phyloP scores from a whole-genome alignment of 2,797 vertebrate species.

The Florisuga fusca region DNA sequence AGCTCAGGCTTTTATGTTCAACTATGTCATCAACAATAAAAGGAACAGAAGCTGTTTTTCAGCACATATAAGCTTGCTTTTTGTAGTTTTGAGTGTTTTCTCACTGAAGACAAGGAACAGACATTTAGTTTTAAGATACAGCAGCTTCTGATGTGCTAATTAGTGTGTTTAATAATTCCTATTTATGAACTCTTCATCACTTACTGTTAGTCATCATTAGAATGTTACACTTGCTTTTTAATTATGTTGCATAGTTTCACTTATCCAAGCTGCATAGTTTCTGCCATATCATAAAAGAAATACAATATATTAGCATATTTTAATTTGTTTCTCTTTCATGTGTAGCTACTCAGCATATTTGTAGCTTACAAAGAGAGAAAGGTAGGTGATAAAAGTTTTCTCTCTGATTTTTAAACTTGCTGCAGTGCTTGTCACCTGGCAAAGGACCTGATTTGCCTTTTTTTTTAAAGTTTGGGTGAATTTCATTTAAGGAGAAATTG shows the following conservation, averaged over 20 bases:
- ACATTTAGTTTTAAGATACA: background rate
- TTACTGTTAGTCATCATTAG: slow-evolving; percentile 12
- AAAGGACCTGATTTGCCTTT: background rate
- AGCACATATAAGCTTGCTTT: background rate
- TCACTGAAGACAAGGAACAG: background rate
- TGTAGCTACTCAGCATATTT: background rate
- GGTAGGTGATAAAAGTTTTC: background rate
- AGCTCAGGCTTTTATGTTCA: background rate
- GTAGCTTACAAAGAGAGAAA: background rate
- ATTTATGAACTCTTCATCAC: slow-evolving; percentile 18
- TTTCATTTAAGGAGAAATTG: background rate
- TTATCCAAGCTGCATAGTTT: background rate
- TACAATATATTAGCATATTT: slow-evolving; percentile 27
- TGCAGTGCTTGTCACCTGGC: background rate
- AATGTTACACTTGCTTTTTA: background rate
- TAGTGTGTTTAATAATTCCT: slow-evolving; percentile 14
- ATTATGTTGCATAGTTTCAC: slow-evolving; percentile 20
- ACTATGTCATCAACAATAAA: background rate
- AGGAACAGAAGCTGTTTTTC: background rate
- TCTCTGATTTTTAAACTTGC: slow-evolving; percentile 16
- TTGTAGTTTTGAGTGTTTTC: background rate
- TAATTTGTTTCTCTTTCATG: slow-evolving; percentile 30
- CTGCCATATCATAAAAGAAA: background rate
- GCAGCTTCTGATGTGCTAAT: slow-evolving; percentile 12
- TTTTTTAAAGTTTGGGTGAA: background rate